phyloP scores from a whole-genome alignment of 2,113 vertebrate genomes.

The Lasiurus cinereus region DNA sequence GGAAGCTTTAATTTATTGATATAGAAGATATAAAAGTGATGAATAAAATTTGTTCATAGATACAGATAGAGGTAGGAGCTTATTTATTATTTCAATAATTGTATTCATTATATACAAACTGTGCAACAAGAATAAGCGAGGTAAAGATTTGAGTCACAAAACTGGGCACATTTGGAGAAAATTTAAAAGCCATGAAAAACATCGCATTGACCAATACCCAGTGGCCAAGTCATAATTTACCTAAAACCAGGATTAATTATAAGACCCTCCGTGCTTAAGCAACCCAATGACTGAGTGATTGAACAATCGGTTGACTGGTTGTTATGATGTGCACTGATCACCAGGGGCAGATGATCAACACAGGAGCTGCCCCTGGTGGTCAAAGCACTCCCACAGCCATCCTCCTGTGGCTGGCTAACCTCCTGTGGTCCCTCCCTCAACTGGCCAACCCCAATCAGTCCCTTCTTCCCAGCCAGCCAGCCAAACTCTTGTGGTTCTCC shows the following conservation, averaged over 20 bases:
- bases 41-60: neutral
- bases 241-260: neutral
- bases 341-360: too few species aligned
- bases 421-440: too few species aligned
- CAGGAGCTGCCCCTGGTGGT: too few species aligned
- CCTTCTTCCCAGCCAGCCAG: too few species aligned
- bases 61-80: neutral
- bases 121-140: neutral
- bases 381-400: too few species aligned
- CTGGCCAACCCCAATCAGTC: too few species aligned
- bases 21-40: neutral
- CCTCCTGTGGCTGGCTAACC: too few species aligned
- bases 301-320: too few species aligned
- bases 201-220: neutral
- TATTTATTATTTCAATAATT: neutral
- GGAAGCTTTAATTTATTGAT: neutral
- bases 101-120: neutral
- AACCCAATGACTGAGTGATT: too few species aligned
- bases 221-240: neutral
- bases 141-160: neutral
- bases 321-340: too few species aligned
- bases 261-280: too few species aligned
- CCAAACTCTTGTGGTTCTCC: too few species aligned
- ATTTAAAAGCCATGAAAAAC: neutral
- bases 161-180: neutral